A percentile compares a stretch with the other conserved stretches of the same genome.
Evolutionary conservation across 2,888 invertebrate genomes (phyloP).

Genomic region (Patella ulyssiponensis): DNA sequence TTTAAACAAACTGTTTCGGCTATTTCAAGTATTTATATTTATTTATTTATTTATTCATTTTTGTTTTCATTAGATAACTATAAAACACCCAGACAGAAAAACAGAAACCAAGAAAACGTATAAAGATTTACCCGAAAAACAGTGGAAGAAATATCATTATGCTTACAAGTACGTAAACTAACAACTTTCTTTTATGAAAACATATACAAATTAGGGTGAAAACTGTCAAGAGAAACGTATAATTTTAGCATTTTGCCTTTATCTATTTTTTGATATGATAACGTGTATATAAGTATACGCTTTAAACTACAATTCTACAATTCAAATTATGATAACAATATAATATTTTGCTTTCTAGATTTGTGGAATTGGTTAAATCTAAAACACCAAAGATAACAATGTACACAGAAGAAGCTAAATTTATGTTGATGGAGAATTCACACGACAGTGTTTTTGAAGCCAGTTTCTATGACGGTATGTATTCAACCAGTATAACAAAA

Average conservation of each 20-base stretch:
- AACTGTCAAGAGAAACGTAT: too few species aligned
- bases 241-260: too few species aligned
- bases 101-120: conserved; percentile 73
- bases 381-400: conserved; percentile 94
- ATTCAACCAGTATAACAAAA: too few species aligned
- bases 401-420: conserved; percentile 87
- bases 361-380: conserved; percentile 89
- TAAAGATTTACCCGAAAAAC: conserved; percentile 86
- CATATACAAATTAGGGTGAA: too few species aligned
- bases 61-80: background rate
- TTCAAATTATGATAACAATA: too few species aligned
- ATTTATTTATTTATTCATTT: background rate
- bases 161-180: conserved; percentile 76
- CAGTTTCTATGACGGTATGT: conserved; percentile 66
- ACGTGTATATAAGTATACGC: too few species aligned
- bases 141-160: conserved; percentile 93
- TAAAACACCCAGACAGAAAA: conserved; percentile 66
- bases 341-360: conserved; percentile 74
- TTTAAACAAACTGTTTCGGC: too few species aligned
- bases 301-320: too few species aligned
- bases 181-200: too few species aligned
- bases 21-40: too few species aligned
- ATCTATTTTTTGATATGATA: too few species aligned
- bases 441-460: conserved; percentile 72
- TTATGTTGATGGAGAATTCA: conserved; percentile 92